Percentiles rank a stretch among this genome's conserved stretches.
phyloP scores from a whole-genome alignment of 2,113 vertebrate genomes.

The Vulpes lagopus region DNA sequence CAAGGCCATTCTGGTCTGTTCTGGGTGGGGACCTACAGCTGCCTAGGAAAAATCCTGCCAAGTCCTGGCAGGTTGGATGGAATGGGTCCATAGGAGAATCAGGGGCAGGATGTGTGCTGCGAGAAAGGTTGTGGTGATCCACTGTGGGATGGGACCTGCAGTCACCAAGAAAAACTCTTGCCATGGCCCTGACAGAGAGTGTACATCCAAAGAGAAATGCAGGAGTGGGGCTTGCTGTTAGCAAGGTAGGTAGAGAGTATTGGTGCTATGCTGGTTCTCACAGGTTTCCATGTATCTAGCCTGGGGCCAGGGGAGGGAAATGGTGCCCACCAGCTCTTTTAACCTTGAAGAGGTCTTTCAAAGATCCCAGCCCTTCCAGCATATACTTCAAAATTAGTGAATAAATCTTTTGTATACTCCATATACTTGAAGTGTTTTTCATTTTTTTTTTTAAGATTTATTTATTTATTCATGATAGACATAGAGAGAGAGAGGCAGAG shows the following conservation, averaged over 20 bases:
- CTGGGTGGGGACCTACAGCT: background rate
- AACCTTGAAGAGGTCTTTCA: background rate
- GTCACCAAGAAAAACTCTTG: background rate
- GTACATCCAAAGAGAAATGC: background rate
- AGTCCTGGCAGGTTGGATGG: background rate
- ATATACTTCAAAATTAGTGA: background rate
- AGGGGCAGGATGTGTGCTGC: background rate
- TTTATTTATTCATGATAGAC: no score
- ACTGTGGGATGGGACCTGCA: background rate
- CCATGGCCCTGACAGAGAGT: background rate
- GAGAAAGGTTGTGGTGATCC: background rate
- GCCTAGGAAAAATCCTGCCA: background rate
- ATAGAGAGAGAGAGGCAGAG: no score
- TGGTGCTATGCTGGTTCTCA: background rate
- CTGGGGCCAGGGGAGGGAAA: background rate
- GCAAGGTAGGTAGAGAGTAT: background rate
- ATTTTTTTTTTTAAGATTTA: no score
- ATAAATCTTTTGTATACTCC: background rate
- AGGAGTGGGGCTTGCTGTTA: background rate
- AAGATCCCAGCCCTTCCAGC: background rate
- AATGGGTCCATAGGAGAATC: background rate
- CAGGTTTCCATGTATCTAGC: background rate
- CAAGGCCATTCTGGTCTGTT: background rate
- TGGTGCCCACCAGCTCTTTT: background rate
- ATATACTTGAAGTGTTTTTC: no score